These are phyloP conservation scores for Lochmaea crataegi DNA, from an alignment of 2,888 invertebrate species.

Conservation along the genomic window DNA sequence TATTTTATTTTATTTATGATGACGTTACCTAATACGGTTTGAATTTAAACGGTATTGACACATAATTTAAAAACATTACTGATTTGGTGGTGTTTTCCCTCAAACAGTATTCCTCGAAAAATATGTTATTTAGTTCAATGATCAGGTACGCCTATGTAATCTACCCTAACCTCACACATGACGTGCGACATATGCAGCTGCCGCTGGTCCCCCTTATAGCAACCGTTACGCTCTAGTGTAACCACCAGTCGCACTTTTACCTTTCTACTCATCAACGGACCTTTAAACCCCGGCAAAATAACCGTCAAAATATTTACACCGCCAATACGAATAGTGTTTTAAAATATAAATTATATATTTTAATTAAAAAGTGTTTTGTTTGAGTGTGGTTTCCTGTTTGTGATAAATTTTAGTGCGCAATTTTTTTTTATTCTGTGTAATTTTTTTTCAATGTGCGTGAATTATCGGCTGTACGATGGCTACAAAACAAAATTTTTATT, in stretches of 20 bases:
- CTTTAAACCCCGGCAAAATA: conserved; percentile 26
- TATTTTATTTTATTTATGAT: no score
- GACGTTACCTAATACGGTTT: no score
- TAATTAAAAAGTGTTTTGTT: neutral
- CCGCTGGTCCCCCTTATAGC: conserved; percentile 56
- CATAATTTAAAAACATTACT: no score
- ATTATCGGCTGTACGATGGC: conserved; percentile 46
- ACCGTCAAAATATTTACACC: conserved; percentile 21
- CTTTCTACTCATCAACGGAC: conserved; percentile 43
- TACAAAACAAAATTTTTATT: conserved; percentile 71
- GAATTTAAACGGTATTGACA: no score
- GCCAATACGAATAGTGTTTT: neutral
- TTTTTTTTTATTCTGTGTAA: neutral
- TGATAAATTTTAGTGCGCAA: neutral
- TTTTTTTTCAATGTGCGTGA: conserved; percentile 2
- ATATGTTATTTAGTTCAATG: neutral
- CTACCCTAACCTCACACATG: conserved; percentile 63
- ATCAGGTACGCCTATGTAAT: conserved; percentile 59
- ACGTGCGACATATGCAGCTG: conserved; percentile 65
- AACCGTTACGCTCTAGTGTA: conserved; percentile 59
- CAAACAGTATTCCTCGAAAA: neutral
- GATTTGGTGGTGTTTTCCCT: neutral
- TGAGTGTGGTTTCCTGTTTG: no score
- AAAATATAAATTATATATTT: neutral
- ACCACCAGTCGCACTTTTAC: conserved; percentile 55